A percentile compares a stretch with the other conserved stretches of the same genome.
Conservation (phyloP, 2,888 invertebrate genomes). For the Andrena flavipes region DNA sequence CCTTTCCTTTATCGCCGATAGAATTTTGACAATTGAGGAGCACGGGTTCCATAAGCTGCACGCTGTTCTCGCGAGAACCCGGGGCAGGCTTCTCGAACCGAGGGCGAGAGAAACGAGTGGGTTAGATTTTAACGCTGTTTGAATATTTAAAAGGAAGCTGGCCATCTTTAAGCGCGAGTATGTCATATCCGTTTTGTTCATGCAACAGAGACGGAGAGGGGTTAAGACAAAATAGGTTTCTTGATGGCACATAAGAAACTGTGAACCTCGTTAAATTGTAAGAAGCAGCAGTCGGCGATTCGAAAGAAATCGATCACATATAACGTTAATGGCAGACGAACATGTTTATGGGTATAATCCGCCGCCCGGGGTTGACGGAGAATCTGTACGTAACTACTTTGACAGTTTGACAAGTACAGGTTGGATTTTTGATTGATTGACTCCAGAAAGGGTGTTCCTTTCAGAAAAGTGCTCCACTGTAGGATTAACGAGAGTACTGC, state of each 20-base stretch:
- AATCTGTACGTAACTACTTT: conserved; percentile 81
- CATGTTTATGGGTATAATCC: conserved; percentile 84
- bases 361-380: conserved; percentile 81
- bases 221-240: conserved; percentile 83
- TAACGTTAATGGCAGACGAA: conserved; percentile 84
- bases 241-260: conserved; percentile 81
- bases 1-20: background rate
- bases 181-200: conserved; percentile 83
- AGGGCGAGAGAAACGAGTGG: background rate
- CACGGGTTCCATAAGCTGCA: background rate
- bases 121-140: conserved; percentile 38
- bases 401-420: conserved; percentile 81
- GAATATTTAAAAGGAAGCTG: conserved; percentile 74
- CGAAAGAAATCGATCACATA: conserved; percentile 69
- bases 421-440: conserved; percentile 74
- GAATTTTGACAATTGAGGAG: background rate
- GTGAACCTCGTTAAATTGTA: conserved; percentile 75
- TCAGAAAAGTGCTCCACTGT: conserved; percentile 42
- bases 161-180: conserved; percentile 81
- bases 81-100: background rate
- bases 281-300: conserved; percentile 69
- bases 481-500: conserved; percentile 12
- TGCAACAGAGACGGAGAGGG: conserved; percentile 78
- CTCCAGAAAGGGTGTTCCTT: conserved; percentile 59
- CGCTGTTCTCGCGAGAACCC: background rate